Percentiles rank a stretch among this genome's conserved stretches.
Conservation (phyloP, 2,888 invertebrate genomes). For the Aleiodes leptofemur region DNA sequence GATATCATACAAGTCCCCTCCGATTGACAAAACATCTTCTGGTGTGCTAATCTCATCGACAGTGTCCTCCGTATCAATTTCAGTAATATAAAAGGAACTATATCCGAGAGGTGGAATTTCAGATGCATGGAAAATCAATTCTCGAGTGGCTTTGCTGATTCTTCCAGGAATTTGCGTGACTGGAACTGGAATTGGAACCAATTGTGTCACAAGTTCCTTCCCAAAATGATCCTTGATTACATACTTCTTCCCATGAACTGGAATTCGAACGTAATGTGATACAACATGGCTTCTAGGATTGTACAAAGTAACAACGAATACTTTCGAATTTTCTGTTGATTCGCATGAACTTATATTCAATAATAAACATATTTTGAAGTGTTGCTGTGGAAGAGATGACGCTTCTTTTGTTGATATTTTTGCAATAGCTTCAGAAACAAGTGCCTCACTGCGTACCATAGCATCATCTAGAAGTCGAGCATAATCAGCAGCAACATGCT, state of each 20-base stretch:
- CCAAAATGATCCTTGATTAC: conserved; percentile 80
- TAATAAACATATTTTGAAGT: conserved; percentile 78
- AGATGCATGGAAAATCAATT: conserved; percentile 83
- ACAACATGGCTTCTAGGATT: conserved; percentile 85
- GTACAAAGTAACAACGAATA: conserved; percentile 86
- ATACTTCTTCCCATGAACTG: conserved; percentile 79
- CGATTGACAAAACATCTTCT: conserved; percentile 40
- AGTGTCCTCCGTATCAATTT: conserved; percentile 43
- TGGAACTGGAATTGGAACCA: conserved; percentile 79
- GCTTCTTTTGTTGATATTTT: neutral
- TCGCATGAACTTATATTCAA: conserved; percentile 88
- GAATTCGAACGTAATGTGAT: conserved; percentile 80
- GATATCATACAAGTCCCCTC: conserved; percentile 58
- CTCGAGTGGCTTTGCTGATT: conserved; percentile 79
- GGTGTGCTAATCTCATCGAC: neutral
- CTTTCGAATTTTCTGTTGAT: conserved; percentile 79
- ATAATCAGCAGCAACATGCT: conserved; percentile 93
- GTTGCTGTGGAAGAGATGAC: conserved; percentile 73
- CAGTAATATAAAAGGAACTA: conserved; percentile 79
- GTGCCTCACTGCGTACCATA: conserved; percentile 78
- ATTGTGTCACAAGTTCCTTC: conserved; percentile 79
- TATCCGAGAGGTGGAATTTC: conserved; percentile 83
- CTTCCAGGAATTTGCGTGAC: conserved; percentile 81
- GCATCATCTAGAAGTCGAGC: conserved; percentile 84
- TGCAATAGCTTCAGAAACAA: conserved; percentile 78